phyloP scores from a whole-genome alignment of 2,113 vertebrate species.

The Ovibos moschatus region DNA sequence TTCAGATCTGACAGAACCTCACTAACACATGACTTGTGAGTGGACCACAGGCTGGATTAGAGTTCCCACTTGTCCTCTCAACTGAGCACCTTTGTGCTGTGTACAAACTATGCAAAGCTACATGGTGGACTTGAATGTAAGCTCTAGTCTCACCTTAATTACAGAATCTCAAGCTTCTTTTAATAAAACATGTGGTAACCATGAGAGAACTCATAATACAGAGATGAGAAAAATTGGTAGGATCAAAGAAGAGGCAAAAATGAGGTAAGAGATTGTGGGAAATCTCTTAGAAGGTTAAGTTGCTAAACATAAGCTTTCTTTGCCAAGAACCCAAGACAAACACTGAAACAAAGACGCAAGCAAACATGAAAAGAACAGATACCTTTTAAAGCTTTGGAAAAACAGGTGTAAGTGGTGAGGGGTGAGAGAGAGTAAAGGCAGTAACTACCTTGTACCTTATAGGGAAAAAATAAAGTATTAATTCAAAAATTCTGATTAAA shows the following conservation, averaged over 20 bases:
- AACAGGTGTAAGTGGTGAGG: not conserved
- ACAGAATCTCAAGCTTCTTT: not conserved
- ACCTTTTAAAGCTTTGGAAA: not conserved
- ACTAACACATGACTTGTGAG: not conserved
- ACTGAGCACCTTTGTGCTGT: not conserved
- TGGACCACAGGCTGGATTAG: not conserved
- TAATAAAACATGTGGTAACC: not conserved
- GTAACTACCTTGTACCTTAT: not conserved
- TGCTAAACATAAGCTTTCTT: not conserved
- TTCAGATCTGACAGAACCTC: not conserved
- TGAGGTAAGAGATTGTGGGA: not conserved
- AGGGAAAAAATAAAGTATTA: not conserved
- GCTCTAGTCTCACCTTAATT: too few species aligned
- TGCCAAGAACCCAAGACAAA: not conserved
- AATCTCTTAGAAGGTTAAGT: not conserved
- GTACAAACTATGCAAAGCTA: not conserved
- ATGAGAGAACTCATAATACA: not conserved
- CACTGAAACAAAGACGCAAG: not conserved
- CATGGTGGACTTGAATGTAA: not conserved
- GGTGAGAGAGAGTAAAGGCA: not conserved
- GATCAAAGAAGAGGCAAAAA: not conserved
- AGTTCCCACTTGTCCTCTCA: not conserved
- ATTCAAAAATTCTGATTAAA: not conserved
- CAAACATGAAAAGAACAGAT: not conserved
- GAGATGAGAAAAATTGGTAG: not conserved